Evolutionary conservation across 2,113 vertebrate species (phyloP), one percentile per base, ranked within the genome.

Genomic region (Triplophysa rosa): DNA sequence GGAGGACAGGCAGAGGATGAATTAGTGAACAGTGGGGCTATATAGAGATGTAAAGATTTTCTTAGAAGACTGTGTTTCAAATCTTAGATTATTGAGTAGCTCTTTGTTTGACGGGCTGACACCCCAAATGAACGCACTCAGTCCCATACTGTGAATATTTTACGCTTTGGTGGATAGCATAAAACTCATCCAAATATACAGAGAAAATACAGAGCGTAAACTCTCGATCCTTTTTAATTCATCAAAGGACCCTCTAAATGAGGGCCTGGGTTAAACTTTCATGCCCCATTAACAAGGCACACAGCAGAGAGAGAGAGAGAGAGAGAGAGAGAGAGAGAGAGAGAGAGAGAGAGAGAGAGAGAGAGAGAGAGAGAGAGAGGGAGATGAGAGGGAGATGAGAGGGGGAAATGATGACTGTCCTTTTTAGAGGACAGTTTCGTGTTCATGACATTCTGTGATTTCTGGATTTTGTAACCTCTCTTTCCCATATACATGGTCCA

Each of bases 91-190:
- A 84, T 69, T 63, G 68, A 62, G 61, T 58, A 72, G 66, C 70
- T 82, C 67, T 73, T 82, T 84, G 75, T 83, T 77, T 80, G 79
- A 75, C 67, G 79, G 82, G 29, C 77, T 79, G 76, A 69, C 71
- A 80, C 72, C 68, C 52, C 69, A 33, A 67, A 69, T 69, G 75
- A 82, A 84, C 65, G 59, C 56, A 72, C 74, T 56, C 68, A 67
- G 72, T 87, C 86, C 83, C 82, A 78, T 26, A 62, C 49, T 63
- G 71, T 83, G 66, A 87, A 84, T 82, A 80, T 87, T 87, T 77
- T 83, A 82, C 37, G 54, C 84, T 37, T 62, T 67, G 68, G 54
- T 72, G 77, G 66, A 85, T 80, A 84, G 45, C 63, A 66, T 42
- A 56, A 67, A 67, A 70, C 78, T 47, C 68, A 54, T 66, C 77